Conservation (phyloP, 2,888 invertebrate genomes). For the Amphipyra berbera region DNA sequence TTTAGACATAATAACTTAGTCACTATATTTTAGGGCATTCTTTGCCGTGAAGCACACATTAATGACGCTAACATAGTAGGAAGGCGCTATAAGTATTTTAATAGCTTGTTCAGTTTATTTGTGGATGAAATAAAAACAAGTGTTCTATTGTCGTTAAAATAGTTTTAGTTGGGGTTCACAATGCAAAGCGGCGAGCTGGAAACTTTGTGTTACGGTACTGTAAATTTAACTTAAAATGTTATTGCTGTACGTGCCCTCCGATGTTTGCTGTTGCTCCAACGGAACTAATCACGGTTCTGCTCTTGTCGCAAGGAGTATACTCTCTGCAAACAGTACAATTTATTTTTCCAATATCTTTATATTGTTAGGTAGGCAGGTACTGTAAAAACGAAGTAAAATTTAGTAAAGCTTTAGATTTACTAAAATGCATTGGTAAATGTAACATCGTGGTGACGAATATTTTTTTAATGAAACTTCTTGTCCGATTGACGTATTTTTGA, state of each 20-base stretch:
- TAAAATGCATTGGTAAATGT: no score
- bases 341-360: neutral
- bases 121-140: constrained; percentile 27
- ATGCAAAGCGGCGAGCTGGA: constrained; percentile 8
- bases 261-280: constrained; percentile 3
- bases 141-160: constrained; percentile 34
- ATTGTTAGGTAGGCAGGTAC: no score
- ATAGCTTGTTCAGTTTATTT: neutral
- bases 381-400: no score
- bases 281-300: constrained; percentile 7
- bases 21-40: no score
- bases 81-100: no score
- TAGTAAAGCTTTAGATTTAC: no score
- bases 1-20: no score
- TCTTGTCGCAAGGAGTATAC: neutral
- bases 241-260: constrained; percentile 27
- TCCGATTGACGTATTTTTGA: no score
- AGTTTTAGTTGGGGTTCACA: constrained; percentile 30
- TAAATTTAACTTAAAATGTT: constrained; percentile 31
- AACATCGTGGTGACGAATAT: no score
- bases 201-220: constrained; percentile 20
- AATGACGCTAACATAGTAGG: no score
- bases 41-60: no score
- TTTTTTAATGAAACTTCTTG: no score
- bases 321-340: constrained; percentile 5